These are phyloP conservation scores for Dryobota labecula DNA, from an alignment of 2,888 invertebrate genomes.

Conservation along the genomic window DNA sequence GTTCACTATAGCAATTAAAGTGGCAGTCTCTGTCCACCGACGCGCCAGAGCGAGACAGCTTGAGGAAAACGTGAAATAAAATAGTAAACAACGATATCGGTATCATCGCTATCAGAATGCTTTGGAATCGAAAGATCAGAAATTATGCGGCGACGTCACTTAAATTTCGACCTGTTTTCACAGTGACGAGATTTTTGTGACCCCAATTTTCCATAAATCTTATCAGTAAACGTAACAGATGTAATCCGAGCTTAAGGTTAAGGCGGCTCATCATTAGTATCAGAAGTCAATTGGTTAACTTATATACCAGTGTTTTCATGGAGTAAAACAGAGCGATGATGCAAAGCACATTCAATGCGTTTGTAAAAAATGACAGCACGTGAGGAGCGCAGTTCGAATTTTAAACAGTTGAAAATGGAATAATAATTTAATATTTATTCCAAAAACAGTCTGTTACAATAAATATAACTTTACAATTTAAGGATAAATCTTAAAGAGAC, in stretches of 20 bases:
- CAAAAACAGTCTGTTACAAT: too few relatives aligned
- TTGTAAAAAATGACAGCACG: slow-evolving; percentile 55
- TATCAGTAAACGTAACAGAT: slow-evolving; percentile 28
- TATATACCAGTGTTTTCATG: slow-evolving; percentile 5
- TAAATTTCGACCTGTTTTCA: slow-evolving; percentile 46
- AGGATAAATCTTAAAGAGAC: too few relatives aligned
- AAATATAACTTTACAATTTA: too few relatives aligned
- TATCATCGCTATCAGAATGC: slow-evolving; percentile 70
- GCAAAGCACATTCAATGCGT: slow-evolving; percentile 55
- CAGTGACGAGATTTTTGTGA: slow-evolving; percentile 44
- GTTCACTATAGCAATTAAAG: slow-evolving; percentile 75
- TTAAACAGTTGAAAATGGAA: slow-evolving; percentile 49
- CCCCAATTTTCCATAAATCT: slow-evolving; percentile 30
- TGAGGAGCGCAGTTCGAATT: slow-evolving; percentile 44
- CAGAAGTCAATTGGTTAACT: slow-evolving; percentile 9
- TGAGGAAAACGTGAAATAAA: slow-evolving; percentile 87
- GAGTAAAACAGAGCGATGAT: slow-evolving; percentile 42
- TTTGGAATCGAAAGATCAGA: slow-evolving; percentile 64
- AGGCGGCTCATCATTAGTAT: slow-evolving; percentile 8
- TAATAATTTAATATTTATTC: too few relatives aligned
- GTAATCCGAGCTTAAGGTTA: slow-evolving; percentile 18
- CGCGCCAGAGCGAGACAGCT: slow-evolving; percentile 76
- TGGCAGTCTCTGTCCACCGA: slow-evolving; percentile 59
- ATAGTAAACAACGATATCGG: slow-evolving; percentile 79
- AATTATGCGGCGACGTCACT: slow-evolving; percentile 63